A percentile compares a stretch with the other conserved stretches of the same genome.
Evolutionary conservation across 1,140 invertebrate genomes (phyloP).

Genomic region (Sarcophaga peregrina): DNA sequence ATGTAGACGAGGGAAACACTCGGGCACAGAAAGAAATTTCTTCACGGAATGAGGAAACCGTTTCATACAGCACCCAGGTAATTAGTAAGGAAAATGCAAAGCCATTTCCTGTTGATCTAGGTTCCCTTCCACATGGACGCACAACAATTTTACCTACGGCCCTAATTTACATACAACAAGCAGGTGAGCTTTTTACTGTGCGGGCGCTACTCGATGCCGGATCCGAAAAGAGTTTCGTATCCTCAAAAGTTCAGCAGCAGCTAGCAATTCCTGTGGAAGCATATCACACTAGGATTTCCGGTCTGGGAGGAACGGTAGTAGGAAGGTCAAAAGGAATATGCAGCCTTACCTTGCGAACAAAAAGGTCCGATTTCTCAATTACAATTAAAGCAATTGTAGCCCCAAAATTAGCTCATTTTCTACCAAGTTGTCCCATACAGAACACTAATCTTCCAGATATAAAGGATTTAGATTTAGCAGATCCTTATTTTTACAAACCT

Average conservation of each 20-base stretch:
- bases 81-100: too few species aligned
- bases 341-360: neutral
- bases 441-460: neutral
- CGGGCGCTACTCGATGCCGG: neutral
- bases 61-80: too few species aligned
- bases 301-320: conserved; percentile 5
- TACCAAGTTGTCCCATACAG: neutral
- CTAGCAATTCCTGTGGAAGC: neutral
- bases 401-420: neutral
- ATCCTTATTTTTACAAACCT: conserved; percentile 22
- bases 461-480: neutral
- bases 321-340: conserved; percentile 9
- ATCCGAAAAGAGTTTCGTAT: conserved; percentile 10
- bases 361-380: neutral
- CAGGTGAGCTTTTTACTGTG: neutral
- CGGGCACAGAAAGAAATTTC: too few species aligned
- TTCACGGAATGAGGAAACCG: too few species aligned
- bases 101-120: too few species aligned
- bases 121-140: neutral
- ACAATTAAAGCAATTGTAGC: neutral
- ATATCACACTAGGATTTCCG: neutral
- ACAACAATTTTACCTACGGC: neutral
- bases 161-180: neutral
- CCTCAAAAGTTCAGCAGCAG: neutral
- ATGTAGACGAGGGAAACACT: too few species aligned